These are phyloP conservation scores for Ophiothrix spiculata DNA, from an alignment of 35 echinoderm and acorn worm genomes.

Conservation along the genomic window DNA sequence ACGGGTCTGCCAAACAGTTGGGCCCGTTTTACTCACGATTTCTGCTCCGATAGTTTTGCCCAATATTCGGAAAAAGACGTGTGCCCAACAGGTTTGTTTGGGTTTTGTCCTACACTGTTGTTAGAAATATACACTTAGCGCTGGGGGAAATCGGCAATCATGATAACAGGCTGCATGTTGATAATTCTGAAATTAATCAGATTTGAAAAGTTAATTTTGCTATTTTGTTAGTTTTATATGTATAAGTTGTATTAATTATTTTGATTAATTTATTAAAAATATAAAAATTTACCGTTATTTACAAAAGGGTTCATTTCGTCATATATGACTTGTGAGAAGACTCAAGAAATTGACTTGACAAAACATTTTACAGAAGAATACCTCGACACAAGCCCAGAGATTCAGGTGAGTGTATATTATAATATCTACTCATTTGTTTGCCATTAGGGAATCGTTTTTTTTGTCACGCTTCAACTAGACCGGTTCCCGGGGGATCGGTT, in stretches of 20 bases:
- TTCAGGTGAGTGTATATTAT: conserved; percentile 50
- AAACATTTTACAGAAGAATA: conserved; percentile 70
- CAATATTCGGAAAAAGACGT: too few species aligned
- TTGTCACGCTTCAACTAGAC: background rate
- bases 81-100: too few species aligned
- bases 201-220: background rate
- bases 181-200: background rate
- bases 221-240: background rate
- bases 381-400: conserved; percentile 73
- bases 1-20: too few species aligned
- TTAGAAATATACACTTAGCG: background rate
- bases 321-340: conserved; percentile 55
- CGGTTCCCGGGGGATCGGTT: background rate
- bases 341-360: conserved; percentile 66
- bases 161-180: background rate
- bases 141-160: background rate
- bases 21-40: too few species aligned
- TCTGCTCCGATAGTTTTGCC: too few species aligned
- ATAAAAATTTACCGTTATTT: background rate
- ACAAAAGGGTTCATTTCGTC: conserved; percentile 69
- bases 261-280: background rate
- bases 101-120: too few species aligned
- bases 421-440: background rate
- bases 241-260: background rate
- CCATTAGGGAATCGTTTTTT: background rate